Base-by-base conservation (phyloP, 2,888 invertebrate species). In the Uloborus plumipes region DNA sequence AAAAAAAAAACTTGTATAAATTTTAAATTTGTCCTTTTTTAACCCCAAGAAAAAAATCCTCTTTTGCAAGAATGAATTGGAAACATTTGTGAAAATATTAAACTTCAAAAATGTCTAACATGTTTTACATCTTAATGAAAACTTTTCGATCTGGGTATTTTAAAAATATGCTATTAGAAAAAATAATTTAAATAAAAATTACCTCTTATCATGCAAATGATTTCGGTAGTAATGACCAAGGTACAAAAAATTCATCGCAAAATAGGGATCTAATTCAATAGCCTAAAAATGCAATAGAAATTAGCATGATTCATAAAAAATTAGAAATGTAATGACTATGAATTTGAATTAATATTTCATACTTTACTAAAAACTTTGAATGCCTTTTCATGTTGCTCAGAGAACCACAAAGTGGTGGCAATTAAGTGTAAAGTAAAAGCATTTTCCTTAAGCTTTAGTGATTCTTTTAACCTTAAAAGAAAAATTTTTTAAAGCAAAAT, bases 181-280 rank as follows among this genome's bases (percentile, higher is more conserved):
- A 55, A 69, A 53, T 53, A 20, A 39, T 18, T 18, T 1, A 22
- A 26, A 58, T 39, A 26, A 2, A 18, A 86, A 86, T 86, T 84
- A 88, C 87, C 91, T 91, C n/a, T 92, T 88, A 88, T 96, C 94
- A 71, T 90, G 89, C 78, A 91, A 91, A 55, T 91, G 89, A 67
- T 91, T 88, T 82, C 91, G 89, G 89, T 96, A 96, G 88, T 93
- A 93, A 87, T 92, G 91, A 1, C 96, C 97, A 84, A 97, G 90
- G 88, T 93, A 92, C 50, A 93, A 89, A 88, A 95, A 95, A 85
- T 93, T 93, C 70, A 92, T 91, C 86, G 93, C 92, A 89, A 93
- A 92, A 87, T 93, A 92, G n/a, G 94, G 92, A 88, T 95, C 93
- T 15, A 93, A 88, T 88, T 94, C 90, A 15, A 89, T 90, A 71